These are phyloP conservation scores for Drosophila nigromelanica DNA, from an alignment of 1,140 invertebrate genomes.

Conservation along the genomic window DNA sequence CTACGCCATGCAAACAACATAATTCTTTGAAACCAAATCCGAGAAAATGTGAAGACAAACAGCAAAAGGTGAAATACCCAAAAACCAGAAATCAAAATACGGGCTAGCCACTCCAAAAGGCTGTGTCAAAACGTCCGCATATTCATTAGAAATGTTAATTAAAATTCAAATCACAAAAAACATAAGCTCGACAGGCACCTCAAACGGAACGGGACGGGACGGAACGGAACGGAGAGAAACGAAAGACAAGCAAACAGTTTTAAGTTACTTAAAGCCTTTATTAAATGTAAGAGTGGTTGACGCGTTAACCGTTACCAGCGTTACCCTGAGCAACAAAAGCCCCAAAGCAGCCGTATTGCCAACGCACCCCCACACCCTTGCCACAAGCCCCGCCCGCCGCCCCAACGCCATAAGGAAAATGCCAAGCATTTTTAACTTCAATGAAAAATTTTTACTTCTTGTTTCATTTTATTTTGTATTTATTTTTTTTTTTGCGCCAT, in stretches of 20 bases:
- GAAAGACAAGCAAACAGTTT: constrained; percentile 77
- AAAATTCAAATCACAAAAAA: constrained; percentile 77
- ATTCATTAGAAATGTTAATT: constrained; percentile 77
- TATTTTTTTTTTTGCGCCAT: constrained; percentile 33
- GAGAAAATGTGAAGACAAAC: constrained; percentile 9
- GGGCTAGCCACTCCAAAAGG: not conserved
- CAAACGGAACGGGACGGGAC: constrained; percentile 28
- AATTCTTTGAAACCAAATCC: constrained; percentile 13
- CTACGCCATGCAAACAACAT: not conserved
- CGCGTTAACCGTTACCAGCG: constrained; percentile 43
- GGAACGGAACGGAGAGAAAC: constrained; percentile 22
- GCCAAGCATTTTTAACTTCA: constrained; percentile 75
- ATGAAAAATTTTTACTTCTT: constrained; percentile 74
- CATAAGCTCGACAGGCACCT: constrained; percentile 21
- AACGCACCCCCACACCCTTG: constrained; percentile 1
- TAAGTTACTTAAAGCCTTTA: constrained; percentile 81
- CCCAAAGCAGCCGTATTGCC: constrained; percentile 2
- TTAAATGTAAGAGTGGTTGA: constrained; percentile 80
- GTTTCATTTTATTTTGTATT: constrained; percentile 38
- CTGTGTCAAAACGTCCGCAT: constrained; percentile 34
- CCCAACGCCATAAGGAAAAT: constrained; percentile 62
- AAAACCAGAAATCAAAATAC: constrained; percentile 20
- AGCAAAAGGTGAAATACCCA: constrained; percentile 27
- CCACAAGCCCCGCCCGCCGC: constrained; percentile 14
- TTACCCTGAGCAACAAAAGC: constrained; percentile 16